phyloP scores from a whole-genome alignment of 2,888 invertebrate species.

The Deilephila elpenor region DNA sequence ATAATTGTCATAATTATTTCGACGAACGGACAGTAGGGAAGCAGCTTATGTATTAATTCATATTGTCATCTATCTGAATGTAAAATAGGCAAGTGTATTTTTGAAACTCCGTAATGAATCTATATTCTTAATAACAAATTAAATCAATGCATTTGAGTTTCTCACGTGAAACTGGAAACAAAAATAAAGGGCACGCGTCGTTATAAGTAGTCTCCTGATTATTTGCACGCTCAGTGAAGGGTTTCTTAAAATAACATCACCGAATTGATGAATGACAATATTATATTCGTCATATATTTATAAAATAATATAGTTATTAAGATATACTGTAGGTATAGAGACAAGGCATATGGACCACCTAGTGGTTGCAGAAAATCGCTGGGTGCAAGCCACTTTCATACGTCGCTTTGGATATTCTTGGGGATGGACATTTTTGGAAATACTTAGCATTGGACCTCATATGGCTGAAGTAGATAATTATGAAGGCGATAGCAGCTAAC shows the following conservation, averaged over 20 bases:
- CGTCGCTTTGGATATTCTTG: too few relatives aligned
- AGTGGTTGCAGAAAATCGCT: too few relatives aligned
- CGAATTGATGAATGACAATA: not conserved
- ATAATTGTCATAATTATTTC: slow-evolving; percentile 11
- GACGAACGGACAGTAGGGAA: not conserved
- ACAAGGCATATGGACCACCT: too few relatives aligned
- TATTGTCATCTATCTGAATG: not conserved
- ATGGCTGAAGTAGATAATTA: too few relatives aligned
- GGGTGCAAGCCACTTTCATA: too few relatives aligned
- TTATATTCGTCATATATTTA: not conserved
- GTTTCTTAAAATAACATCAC: not conserved
- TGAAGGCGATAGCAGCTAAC: too few relatives aligned
- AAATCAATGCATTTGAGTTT: not conserved
- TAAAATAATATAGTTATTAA: not conserved
- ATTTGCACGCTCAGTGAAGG: not conserved
- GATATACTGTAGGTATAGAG: too few relatives aligned
- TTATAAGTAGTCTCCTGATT: not conserved
- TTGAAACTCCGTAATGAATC: not conserved
- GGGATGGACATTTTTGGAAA: too few relatives aligned
- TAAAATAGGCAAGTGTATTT: too few relatives aligned
- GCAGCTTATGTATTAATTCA: not conserved
- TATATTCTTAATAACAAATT: too few relatives aligned
- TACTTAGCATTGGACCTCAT: too few relatives aligned
- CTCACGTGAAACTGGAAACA: slow-evolving; percentile 5
- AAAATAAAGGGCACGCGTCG: slow-evolving; percentile 15